Evolutionary conservation across 2,888 invertebrate genomes (phyloP), one percentile per base, ranked within the genome.

Genomic region (Pherbina coryleti): DNA sequence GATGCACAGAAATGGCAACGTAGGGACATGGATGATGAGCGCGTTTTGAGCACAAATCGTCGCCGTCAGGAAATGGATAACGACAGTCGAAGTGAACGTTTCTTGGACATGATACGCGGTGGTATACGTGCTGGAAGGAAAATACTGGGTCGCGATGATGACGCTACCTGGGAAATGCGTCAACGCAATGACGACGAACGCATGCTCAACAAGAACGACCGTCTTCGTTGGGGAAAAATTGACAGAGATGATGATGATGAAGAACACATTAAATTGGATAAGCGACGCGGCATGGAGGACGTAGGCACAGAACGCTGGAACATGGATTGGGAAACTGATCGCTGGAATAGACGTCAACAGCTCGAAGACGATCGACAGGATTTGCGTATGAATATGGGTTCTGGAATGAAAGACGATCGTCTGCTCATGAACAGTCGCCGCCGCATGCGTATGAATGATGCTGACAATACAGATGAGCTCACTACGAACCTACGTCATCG

Each of bases 11-110:
- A 60, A 17, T n/a, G 11, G 9, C 17, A 31, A 53, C 67, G 28
- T 28, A 49, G 22, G 44, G 44, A 34, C 22, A 81, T 83, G 5
- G 78, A 85, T 49, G 80, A 84, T 62, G 85, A 84, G 53, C 84
- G 83, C 3, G 67, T 86, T 9, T 75, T 85, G 28, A 79, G 82
- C 67, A 75, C 84, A 17, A 85, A 82, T 9, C 81, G 83, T 14
- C 82, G 83, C 14, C 84, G 83, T 9, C 78, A 84, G 0, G 76
- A 79, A n/a, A 55, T 66, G 49, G 67, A 22, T 7, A 69, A 17
- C 14, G 17, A 25, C n/a, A 51, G 28, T n/a, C 37, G 62, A 25
- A 49, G 22, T 17, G 49, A 69, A 4, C 11, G 25, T 51, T 62
- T 62, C 44, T 11, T 22, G 7, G 44, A 73, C 14, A 60, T n/a